These are phyloP conservation scores for Podarcis cretensis DNA, from an alignment of 2,113 vertebrate species.

Conservation along the genomic window DNA sequence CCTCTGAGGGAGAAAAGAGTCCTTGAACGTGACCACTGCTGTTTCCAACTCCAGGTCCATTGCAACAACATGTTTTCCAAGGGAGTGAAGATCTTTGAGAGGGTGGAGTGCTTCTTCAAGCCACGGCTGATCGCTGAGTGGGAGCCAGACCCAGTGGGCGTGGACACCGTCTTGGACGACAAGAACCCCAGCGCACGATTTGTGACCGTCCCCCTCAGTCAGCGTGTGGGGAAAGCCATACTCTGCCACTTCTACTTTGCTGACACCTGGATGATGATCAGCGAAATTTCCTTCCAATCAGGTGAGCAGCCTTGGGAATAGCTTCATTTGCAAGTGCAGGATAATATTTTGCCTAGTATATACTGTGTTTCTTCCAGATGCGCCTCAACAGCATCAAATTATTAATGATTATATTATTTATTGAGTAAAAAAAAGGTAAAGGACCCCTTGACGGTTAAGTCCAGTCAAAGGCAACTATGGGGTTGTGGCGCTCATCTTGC, in stretches of 20 bases:
- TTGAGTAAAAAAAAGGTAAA: too few species aligned
- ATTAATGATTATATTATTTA: too few species aligned
- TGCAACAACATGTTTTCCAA: slow-evolving; percentile 93
- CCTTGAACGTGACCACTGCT: neutral
- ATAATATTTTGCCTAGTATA: too few species aligned
- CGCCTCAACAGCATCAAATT: too few species aligned
- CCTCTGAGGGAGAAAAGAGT: too few species aligned
- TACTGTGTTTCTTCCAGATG: too few species aligned
- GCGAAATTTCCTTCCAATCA: slow-evolving; percentile 91
- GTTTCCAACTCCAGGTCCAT: slow-evolving; percentile 80
- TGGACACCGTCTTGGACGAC: slow-evolving; percentile 87
- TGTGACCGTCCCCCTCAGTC: slow-evolving; percentile 84
- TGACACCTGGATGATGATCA: slow-evolving; percentile 93
- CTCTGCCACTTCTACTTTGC: slow-evolving; percentile 89
- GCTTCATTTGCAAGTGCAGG: fast-evolving
- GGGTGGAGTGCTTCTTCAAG: slow-evolving; percentile 86
- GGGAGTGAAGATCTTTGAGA: slow-evolving; percentile 90
- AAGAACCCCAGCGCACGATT: slow-evolving; percentile 90
- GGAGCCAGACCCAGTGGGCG: slow-evolving; percentile 79
- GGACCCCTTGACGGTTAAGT: too few species aligned
- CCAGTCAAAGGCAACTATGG: too few species aligned
- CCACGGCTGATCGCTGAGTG: slow-evolving; percentile 78
- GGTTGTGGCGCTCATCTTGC: too few species aligned
- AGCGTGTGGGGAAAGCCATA: slow-evolving; percentile 79
- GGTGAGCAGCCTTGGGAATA: slow-evolving; percentile 60